phyloP scores from a whole-genome alignment of 2,113 vertebrate genomes.

The Pteropus alecto region DNA sequence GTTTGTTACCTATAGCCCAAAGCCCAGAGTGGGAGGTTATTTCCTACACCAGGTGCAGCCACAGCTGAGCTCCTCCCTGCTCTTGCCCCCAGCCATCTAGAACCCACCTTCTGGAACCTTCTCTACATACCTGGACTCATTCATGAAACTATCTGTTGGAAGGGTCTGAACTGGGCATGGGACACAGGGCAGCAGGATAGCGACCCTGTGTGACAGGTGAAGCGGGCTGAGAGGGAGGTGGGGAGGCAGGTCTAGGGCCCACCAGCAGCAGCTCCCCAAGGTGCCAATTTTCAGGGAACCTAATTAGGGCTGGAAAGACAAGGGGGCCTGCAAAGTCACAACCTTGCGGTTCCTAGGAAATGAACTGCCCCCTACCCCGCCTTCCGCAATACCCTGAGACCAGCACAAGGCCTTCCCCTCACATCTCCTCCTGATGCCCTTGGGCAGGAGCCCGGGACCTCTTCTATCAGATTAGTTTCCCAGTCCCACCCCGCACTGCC shows the following conservation, averaged over 20 bases:
- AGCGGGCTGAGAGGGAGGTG: not conserved
- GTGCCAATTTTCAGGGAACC: not conserved
- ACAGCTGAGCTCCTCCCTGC: not conserved
- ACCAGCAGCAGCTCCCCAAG: not conserved
- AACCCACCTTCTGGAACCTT: not conserved
- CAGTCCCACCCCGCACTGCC: not conserved
- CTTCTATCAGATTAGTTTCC: not conserved
- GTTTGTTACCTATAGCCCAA: not conserved
- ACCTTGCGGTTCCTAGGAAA: not conserved
- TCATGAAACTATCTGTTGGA: not conserved
- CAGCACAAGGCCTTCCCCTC: not conserved
- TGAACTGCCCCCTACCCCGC: accelerated
- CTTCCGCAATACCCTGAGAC: not conserved
- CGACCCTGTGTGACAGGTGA: not conserved
- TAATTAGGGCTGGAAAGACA: not conserved
- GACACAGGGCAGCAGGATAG: not conserved
- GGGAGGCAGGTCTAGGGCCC: not conserved
- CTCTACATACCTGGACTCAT: not conserved
- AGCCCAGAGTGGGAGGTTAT: not conserved
- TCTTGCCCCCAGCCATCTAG: not conserved
- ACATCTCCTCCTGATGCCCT: not conserved
- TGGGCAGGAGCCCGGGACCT: not conserved
- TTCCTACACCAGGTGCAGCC: not conserved
- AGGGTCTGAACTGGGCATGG: not conserved
- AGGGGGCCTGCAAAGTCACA: not conserved